These are phyloP conservation scores for Gobionotothen gibberifrons DNA, from an alignment of 2,797 vertebrate genomes.

Conservation along the genomic window DNA sequence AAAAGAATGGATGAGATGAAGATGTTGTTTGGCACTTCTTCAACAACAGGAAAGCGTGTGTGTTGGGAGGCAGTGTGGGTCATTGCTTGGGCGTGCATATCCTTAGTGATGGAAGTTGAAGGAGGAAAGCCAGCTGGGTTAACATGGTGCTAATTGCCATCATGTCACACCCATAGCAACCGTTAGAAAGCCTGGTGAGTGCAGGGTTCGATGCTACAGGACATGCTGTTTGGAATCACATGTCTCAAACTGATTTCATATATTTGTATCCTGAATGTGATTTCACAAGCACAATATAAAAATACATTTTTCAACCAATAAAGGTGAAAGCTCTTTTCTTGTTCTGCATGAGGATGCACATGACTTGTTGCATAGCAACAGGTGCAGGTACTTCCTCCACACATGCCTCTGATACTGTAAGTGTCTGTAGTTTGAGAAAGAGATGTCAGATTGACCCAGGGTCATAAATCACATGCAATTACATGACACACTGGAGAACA, in stretches of 20 bases:
- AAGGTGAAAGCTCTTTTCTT: background rate
- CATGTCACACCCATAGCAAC: conserved; percentile 17
- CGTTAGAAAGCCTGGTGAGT: background rate
- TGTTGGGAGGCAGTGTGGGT: conserved; percentile 8
- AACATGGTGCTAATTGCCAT: conserved; percentile 36
- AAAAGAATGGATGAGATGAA: background rate
- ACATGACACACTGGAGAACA: conserved; percentile 9
- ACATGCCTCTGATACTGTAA: background rate
- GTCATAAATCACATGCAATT: conserved; percentile 13
- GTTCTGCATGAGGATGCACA: background rate
- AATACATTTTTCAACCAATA: background rate
- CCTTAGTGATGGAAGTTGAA: conserved; percentile 23
- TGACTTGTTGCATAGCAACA: conserved; percentile 38
- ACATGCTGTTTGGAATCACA: background rate
- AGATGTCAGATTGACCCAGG: background rate
- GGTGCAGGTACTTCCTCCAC: background rate
- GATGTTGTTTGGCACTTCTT: conserved; percentile 14
- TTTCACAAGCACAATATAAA: background rate
- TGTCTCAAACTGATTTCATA: too few relatives aligned
- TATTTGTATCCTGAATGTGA: too few relatives aligned
- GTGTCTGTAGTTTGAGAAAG: background rate
- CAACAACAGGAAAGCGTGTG: conserved; percentile 36
- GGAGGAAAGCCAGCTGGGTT: conserved; percentile 15
- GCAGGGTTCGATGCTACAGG: background rate
- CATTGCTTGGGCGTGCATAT: conserved; percentile 27